Percentiles rank a stretch among this genome's conserved stretches.
Evolutionary conservation across 30 jellyfish, hydroid and myxozoan genomes (phyloP).

Genomic region (Morbakka virulenta): DNA sequence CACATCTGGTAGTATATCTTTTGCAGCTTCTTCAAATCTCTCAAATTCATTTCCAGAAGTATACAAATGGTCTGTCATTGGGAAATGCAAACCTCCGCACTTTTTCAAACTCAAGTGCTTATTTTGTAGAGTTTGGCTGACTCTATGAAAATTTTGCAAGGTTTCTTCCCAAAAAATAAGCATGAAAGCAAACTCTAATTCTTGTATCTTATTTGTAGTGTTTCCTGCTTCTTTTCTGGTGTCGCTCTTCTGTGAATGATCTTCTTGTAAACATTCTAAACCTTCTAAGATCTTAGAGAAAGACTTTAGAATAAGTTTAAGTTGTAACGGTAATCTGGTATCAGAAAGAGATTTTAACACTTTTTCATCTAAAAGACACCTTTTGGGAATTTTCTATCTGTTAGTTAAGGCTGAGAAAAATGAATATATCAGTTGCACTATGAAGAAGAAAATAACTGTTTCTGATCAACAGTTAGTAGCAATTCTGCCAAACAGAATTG

Average conservation of each 20-base stretch:
- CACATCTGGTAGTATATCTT: not conserved
- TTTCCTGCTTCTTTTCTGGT: constrained; percentile 1
- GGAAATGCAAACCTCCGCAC: not conserved
- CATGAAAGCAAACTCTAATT: constrained; percentile 35
- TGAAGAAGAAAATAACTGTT: no score
- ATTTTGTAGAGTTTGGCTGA: constrained; percentile 16
- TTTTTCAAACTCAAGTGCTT: constrained; percentile 2
- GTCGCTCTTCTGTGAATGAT: constrained; percentile 13
- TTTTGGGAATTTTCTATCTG: no score
- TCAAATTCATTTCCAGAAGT: not conserved
- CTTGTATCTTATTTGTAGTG: constrained; percentile 7
- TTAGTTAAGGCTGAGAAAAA: no score
- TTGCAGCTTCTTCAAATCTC: not conserved
- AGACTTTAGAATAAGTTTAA: not conserved
- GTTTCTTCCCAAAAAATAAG: constrained; percentile 24
- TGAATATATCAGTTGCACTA: no score
- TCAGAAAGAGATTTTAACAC: no score
- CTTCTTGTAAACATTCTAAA: not conserved
- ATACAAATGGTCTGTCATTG: not conserved
- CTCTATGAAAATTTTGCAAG: constrained; percentile 25
- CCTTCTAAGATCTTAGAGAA: not conserved
- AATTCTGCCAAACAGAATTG: no score
- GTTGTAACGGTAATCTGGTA: no score
- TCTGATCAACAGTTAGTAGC: no score
- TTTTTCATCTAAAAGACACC: no score